These are phyloP conservation scores for Drosophila anomelani DNA, from an alignment of 2,888 invertebrate species.

Conservation along the genomic window DNA sequence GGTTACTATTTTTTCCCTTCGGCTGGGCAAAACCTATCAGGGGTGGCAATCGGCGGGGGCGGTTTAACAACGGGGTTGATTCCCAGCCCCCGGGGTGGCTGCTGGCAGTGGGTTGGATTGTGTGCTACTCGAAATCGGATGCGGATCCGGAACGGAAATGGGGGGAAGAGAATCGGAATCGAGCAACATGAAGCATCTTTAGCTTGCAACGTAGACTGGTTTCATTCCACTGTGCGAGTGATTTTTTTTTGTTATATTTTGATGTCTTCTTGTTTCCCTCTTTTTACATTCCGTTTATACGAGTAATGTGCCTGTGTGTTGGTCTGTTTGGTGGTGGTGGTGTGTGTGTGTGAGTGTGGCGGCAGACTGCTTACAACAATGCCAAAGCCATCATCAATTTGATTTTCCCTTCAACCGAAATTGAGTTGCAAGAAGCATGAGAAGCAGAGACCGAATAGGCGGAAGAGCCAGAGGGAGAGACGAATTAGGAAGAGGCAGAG, in stretches of 20 bases:
- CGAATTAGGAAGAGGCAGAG: slow-evolving; percentile 6
- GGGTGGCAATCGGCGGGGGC: slow-evolving; percentile 15
- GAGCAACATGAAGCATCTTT: slow-evolving; percentile 21
- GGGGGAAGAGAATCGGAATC: not conserved
- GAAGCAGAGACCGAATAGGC: slow-evolving; percentile 3
- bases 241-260: not conserved
- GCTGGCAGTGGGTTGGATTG: slow-evolving; percentile 12
- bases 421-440: slow-evolving; percentile 34
- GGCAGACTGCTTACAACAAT: slow-evolving; percentile 27
- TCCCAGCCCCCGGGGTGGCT: slow-evolving; percentile 5
- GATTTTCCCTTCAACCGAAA: slow-evolving; percentile 33
- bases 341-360: slow-evolving; percentile 2
- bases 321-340: not conserved
- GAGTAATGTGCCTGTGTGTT: not conserved
- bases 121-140: slow-evolving; percentile 3
- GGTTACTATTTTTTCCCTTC: slow-evolving; percentile 8
- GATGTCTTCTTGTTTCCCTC: slow-evolving; percentile 11
- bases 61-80: slow-evolving; percentile 18
- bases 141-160: not conserved
- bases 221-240: slow-evolving; percentile 23
- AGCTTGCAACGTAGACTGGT: slow-evolving; percentile 36
- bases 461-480: not conserved
- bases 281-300: slow-evolving; percentile 11
- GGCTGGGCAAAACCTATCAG: not conserved
- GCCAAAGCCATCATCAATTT: slow-evolving; percentile 61